Evolutionary conservation across 2,113 vertebrate species (phyloP).

Genomic region (Bos javanicus): DNA sequence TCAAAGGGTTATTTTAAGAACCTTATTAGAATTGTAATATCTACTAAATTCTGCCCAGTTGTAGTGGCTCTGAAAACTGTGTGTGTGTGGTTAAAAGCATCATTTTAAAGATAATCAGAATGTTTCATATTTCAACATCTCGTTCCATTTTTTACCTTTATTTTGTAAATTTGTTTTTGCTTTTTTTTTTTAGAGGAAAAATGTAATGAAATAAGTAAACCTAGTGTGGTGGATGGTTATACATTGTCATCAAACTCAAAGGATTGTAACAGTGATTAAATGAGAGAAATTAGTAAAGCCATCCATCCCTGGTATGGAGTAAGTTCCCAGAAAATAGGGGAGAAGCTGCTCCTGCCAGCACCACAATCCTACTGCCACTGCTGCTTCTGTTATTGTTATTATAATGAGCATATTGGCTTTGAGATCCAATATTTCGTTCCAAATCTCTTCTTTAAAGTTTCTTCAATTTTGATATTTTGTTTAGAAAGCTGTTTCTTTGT

Average conservation of each 20-base stretch:
- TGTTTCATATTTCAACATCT: background rate
- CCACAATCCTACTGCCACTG: background rate
- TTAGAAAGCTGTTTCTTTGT: background rate
- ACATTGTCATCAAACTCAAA: background rate
- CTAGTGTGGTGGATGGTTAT: background rate
- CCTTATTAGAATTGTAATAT: background rate
- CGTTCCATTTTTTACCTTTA: conserved; percentile 3
- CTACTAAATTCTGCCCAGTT: background rate
- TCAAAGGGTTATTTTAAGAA: background rate
- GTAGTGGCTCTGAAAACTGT: background rate
- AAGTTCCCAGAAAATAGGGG: background rate
- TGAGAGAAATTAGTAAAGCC: background rate
- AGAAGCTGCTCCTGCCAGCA: background rate
- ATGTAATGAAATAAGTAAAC: background rate
- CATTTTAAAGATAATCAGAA: background rate
- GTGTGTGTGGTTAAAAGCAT: background rate
- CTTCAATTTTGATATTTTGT: conserved; percentile 14
- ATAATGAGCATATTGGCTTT: background rate
- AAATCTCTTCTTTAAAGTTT: background rate
- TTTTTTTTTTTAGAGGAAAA: background rate
- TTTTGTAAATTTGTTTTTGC: background rate
- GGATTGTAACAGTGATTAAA: background rate
- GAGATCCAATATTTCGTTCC: background rate
- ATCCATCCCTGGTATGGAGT: background rate
- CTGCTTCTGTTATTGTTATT: background rate